Evolutionary conservation across 1,140 invertebrate species (phyloP).

Genomic region (Aplysia californica): DNA sequence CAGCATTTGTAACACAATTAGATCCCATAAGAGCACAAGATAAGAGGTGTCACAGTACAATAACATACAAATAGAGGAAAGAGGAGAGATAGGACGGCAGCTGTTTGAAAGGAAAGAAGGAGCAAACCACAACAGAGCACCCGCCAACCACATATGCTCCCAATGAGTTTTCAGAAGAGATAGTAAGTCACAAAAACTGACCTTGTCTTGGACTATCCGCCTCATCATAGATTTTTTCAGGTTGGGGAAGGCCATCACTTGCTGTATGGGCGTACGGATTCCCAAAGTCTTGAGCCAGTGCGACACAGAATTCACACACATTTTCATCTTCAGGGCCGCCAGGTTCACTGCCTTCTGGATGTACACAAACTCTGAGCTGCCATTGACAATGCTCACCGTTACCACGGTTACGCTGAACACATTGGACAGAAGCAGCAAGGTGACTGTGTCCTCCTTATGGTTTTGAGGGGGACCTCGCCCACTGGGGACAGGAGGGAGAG

Average conservation of each 20-base stretch:
- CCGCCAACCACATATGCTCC: too few species aligned
- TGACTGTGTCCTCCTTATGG: conserved; percentile 8
- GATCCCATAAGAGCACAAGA: too few species aligned
- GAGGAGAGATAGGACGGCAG: too few species aligned
- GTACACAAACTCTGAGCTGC: conserved; percentile 8
- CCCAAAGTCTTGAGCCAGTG: not conserved
- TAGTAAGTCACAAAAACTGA: not conserved
- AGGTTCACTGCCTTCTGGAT: not conserved
- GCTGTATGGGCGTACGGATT: not conserved
- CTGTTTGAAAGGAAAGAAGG: too few species aligned
- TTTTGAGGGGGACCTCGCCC: too few species aligned
- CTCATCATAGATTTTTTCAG: not conserved
- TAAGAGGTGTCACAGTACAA: too few species aligned
- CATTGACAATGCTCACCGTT: conserved; percentile 7
- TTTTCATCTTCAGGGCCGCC: not conserved
- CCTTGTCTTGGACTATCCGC: conserved; percentile 3
- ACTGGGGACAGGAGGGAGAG: too few species aligned
- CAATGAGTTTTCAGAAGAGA: too few species aligned
- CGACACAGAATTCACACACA: not conserved
- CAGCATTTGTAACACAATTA: too few species aligned
- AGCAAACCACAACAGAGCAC: too few species aligned
- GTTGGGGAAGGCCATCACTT: conserved; percentile 19
- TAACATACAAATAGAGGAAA: too few species aligned
- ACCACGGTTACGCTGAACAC: not conserved
- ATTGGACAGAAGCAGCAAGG: conserved; percentile 4